Evolutionary conservation across 2,797 vertebrate species (phyloP), one percentile per base, ranked within the genome.

Genomic region (Muscicapa striata): DNA sequence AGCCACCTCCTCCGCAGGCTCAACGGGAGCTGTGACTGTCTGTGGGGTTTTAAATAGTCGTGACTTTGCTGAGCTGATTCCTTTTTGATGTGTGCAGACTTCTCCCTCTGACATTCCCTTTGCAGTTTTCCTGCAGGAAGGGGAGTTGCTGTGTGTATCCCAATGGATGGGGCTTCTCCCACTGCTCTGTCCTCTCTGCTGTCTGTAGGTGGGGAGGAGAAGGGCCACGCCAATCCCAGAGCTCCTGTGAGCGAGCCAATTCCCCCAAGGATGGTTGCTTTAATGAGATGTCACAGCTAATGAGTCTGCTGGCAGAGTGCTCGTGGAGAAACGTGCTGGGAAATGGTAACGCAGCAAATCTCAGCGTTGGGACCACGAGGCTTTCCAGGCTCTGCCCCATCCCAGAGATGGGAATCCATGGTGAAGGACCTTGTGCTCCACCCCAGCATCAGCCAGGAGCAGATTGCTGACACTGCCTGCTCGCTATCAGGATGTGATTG

Each of bases 81-180:
- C 58, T 89, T 85, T 96, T 93, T 94, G 89, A 93, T 88, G 91
- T 93, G 90, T 63, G 64, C 85, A 57, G 87, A 5, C 67, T 51
- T 82, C 63, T 78, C 75, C 61, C 68, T 61, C 58, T 23, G 69
- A 46, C 55, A 67, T 52, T 81, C 76, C 72, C 73, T 87, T 29
- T 45, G 74, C 76, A 67, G 67, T 40, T 87, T 77, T 55, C 54
- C 78, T 2, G 26, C 82, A 85, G 94, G 68, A 2, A 73, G 26
- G 55, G 77, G 74, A 82, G 81, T 21, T n/a, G 48, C 83, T 74
- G 79, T 3, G 4, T 0, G 0, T 11, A 45, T 75, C 86, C 89
- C 80, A 30, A 5, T 0, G 27, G 83, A 84, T 11, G 19, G 32
- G 41, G 75, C 77, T 90, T 72, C 73, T 91, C 66, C 87, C 15